Evolutionary conservation across 2,888 invertebrate species (phyloP).

Genomic region (Polydrusus tereticollis): DNA sequence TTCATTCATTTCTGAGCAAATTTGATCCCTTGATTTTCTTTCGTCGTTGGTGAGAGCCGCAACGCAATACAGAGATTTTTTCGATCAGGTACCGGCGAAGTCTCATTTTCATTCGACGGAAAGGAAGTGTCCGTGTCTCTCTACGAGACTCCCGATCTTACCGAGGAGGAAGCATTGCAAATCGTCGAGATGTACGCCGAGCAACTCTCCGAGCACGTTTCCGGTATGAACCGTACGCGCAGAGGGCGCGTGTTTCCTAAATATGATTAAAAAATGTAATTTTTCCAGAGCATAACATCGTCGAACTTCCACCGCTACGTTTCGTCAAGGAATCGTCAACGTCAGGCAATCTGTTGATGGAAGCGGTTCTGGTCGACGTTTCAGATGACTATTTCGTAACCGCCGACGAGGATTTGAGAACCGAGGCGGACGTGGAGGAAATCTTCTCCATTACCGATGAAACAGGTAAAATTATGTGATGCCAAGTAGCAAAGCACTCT

Average conservation of each 20-base stretch:
- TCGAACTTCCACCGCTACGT: slow-evolving; percentile 87
- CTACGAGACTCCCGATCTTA: slow-evolving; percentile 92
- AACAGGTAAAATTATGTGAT: slow-evolving; percentile 59
- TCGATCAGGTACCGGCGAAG: slow-evolving; percentile 89
- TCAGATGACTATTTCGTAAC: slow-evolving; percentile 85
- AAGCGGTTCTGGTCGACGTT: slow-evolving; percentile 92
- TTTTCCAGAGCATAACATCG: slow-evolving; percentile 80
- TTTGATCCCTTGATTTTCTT: too few species aligned
- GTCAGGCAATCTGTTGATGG: slow-evolving; percentile 89
- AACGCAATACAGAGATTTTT: too few species aligned
- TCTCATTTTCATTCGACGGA: slow-evolving; percentile 92
- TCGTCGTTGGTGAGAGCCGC: too few species aligned
- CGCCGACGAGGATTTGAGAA: slow-evolving; percentile 86
- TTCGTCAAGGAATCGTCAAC: slow-evolving; percentile 92
- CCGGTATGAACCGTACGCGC: slow-evolving; percentile 66
- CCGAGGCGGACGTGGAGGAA: slow-evolving; percentile 89
- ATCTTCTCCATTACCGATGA: slow-evolving; percentile 84
- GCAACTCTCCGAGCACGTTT: slow-evolving; percentile 89
- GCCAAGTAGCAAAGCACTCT: not conserved
- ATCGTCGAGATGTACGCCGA: slow-evolving; percentile 96
- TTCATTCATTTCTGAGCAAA: too few species aligned
- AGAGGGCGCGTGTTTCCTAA: too few species aligned
- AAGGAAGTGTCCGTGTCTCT: slow-evolving; percentile 92
- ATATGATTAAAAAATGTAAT: not conserved
- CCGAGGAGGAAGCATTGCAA: slow-evolving; percentile 91